Conservation (phyloP, 2,113 vertebrate genomes). For the Psephotus haematonotus region DNA sequence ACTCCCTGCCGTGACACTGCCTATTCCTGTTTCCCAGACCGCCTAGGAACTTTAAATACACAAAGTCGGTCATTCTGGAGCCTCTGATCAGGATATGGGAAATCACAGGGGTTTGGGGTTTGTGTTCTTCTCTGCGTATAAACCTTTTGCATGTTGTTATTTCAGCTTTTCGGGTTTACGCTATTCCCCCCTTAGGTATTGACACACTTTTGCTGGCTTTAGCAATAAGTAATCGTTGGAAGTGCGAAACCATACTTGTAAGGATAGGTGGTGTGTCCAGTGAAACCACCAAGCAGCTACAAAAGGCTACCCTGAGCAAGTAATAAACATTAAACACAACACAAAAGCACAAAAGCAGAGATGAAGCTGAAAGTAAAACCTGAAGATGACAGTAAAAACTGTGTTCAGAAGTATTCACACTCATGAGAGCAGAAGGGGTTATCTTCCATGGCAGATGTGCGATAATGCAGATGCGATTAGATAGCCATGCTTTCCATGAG, state of each 20-base stretch:
- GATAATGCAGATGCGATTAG: accelerated
- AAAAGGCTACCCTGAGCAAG: accelerated
- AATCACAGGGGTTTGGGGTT: accelerated
- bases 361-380: background rate
- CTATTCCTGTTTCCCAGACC: background rate
- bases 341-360: accelerated
- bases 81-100: background rate
- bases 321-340: background rate
- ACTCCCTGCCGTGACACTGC: accelerated
- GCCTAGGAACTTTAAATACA: background rate
- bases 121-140: background rate
- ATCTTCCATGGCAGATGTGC: accelerated
- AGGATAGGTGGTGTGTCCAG: accelerated
- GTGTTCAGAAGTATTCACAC: accelerated
- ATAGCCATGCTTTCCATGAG: background rate
- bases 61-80: background rate
- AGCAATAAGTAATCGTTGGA: background rate
- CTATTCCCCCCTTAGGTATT: background rate
- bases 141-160: background rate
- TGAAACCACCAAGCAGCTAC: background rate
- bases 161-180: background rate
- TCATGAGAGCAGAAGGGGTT: background rate
- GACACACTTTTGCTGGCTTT: background rate
- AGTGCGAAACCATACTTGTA: background rate
- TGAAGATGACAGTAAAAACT: background rate